Evolutionary conservation across 1,140 invertebrate genomes (phyloP), one percentile per base, ranked within the genome.

Genomic region (Aphidius ervi): DNA sequence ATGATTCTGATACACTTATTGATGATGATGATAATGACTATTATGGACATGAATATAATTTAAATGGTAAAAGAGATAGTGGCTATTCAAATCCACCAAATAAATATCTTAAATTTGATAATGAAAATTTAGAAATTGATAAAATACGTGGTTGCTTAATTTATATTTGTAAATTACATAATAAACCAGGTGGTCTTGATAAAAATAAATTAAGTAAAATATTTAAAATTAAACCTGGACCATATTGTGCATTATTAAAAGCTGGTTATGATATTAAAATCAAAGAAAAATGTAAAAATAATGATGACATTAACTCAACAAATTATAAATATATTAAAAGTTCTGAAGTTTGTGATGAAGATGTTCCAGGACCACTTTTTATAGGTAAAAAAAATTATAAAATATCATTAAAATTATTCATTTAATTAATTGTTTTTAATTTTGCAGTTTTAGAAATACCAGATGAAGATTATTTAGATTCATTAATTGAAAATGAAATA

Each of bases 151-250:
- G 46, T 1, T 66, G 68, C 0, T 66, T 77, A 62, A 62, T 74
- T 65, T 74, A 77, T 69, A 73, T 87, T 70, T 85, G 88, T 69
- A 81, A 82, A 65, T 73, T 89, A 9, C 82, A 90, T 70, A 82
- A 86, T 31, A 85, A 86, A 52, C 79, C 84, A 1, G 93, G 94
- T 97, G 0, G 79, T 84, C 63, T 69, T 94, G 10, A 82, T 31
- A 87, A n/a, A 93, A 94, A 73, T 95, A 95, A 78, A 85, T 95
- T 1, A 83, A 90, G 37, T 74, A 82, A 9, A 91, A 91, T 31
- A 31, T 31, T 31, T 31, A 31, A 31, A 2, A 84, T 98, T 2
- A 87, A 87, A 58, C 85, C 89, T 0, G 95, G 95, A 1, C 95
- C 95, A 2, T 65, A 91, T 56, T 77, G 97, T 5, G 92, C 91